Conservation (phyloP, 2,797 vertebrate species). For the Anomalospiza imberbis region DNA sequence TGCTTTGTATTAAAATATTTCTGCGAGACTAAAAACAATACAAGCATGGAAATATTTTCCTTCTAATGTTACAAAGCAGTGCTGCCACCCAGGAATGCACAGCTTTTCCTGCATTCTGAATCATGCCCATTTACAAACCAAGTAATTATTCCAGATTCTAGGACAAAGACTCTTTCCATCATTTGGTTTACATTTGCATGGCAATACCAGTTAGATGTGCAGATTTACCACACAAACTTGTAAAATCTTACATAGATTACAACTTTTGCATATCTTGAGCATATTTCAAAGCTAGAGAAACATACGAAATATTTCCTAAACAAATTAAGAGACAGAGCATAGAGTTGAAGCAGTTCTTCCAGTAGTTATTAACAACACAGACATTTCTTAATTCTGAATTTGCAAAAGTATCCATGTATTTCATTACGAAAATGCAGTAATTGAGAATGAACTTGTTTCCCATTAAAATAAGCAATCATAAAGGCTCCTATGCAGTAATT, state of each 20-base stretch:
- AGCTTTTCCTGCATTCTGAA: conserved; percentile 14
- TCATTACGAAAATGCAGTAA: conserved; percentile 2
- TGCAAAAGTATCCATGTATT: conserved; percentile 18
- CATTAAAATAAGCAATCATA: conserved; percentile 8
- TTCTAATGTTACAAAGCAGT: neutral
- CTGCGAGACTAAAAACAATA: neutral
- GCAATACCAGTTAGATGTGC: conserved; percentile 27
- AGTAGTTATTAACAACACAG: neutral
- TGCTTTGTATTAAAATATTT: neutral
- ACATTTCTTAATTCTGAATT: conserved; percentile 1
- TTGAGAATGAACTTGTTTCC: conserved; percentile 6
- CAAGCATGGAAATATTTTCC: neutral
- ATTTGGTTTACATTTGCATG: conserved; percentile 28
- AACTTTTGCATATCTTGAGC: conserved; percentile 42
- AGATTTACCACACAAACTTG: conserved; percentile 29
- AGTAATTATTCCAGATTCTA: conserved; percentile 32
- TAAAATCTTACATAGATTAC: conserved; percentile 32
- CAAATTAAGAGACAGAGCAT: conserved; percentile 31
- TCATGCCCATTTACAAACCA: conserved; percentile 3
- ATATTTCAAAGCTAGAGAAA: conserved; percentile 33
- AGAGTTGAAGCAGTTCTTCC: conserved; percentile 42
- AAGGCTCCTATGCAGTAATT: neutral
- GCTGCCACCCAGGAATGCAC: neutral
- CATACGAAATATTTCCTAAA: conserved; percentile 22
- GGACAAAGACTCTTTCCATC: conserved; percentile 31